Base-by-base conservation (phyloP, 2,797 vertebrate genomes). In the Darevskia nairensis region DNA sequence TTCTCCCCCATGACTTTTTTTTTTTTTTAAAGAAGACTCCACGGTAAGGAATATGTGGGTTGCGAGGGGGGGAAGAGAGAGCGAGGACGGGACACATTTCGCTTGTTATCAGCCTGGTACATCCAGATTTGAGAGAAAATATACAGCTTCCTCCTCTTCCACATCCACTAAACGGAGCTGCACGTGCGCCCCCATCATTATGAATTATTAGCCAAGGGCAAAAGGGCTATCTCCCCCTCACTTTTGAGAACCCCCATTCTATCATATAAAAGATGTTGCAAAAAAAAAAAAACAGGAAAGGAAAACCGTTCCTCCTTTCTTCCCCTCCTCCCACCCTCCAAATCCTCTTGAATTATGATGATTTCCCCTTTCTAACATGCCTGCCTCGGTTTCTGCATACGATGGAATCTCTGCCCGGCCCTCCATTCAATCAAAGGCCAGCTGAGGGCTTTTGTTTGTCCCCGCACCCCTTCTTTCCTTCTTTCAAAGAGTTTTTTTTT, bases 41-140 rank as follows among this genome's bases (percentile, higher is more conserved):
- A 46, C 39, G 41, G 15, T 2, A 11, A 72, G 29, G 76, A 55
- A 44, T 41, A 82, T 81, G 50, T n/a, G 71, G 21, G 32, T 21
- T 55, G 50, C 3, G 2, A 13, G 50, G 11, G 50, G 11, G 46
- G 50, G 46, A 50, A 44, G 44, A 46, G 44, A 9, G 44, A 4
- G 50, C 50, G 3, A 15, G 50, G 50, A 55, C 3, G 1, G 50
- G 50, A 46, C 0, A 5, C 39, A 4, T 68, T 35, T 78, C 4
- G 8, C 55, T 66, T 55, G 55, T 85, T 29, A 39, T 6, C 77
- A 80, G 23, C 17, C 41, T 5, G 21, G 25, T 74, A 50, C 32
- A 50, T 85, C 44, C 83, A 64, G 41, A 89, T 81, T 80, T 68
- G 15, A 69, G 29, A 50, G 68, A 44, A 76, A 89, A 80, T 17